Evolutionary conservation across 2,113 vertebrate species (phyloP).

Genomic region (Gracilinanus agilis): DNA sequence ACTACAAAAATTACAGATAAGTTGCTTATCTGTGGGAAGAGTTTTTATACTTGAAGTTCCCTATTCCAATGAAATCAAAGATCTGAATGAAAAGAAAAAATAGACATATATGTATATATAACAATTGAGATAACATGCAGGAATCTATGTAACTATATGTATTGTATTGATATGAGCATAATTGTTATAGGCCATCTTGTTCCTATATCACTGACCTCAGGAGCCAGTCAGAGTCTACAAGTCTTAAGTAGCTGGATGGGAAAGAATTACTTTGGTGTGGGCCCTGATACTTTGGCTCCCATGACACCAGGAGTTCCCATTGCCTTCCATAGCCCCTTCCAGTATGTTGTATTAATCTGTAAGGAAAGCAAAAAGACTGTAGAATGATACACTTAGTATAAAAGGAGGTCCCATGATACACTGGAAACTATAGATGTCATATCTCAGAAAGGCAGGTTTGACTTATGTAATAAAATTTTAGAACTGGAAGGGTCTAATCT

Average conservation of each 20-base stretch:
- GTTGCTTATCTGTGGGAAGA: background rate
- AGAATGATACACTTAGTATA: background rate
- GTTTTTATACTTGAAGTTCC: background rate
- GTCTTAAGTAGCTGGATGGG: background rate
- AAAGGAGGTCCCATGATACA: background rate
- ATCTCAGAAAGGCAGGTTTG: background rate
- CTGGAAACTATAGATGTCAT: background rate
- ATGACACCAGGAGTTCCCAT: background rate
- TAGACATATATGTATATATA: background rate
- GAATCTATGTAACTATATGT: background rate
- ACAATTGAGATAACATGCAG: background rate
- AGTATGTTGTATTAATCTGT: background rate
- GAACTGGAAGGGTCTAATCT: background rate
- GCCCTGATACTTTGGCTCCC: background rate
- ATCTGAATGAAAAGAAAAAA: background rate
- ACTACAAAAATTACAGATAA: background rate
- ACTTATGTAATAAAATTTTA: background rate
- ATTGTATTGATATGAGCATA: background rate
- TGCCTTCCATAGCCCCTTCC: conserved; percentile 2
- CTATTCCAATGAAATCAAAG: background rate
- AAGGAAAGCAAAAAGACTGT: background rate
- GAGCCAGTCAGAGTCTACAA: background rate
- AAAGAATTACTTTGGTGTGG: background rate
- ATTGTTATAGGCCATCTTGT: background rate
- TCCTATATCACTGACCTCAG: background rate